Evolutionary conservation across 2,888 invertebrate genomes (phyloP).

Genomic region (Metopia argyrocephala): DNA sequence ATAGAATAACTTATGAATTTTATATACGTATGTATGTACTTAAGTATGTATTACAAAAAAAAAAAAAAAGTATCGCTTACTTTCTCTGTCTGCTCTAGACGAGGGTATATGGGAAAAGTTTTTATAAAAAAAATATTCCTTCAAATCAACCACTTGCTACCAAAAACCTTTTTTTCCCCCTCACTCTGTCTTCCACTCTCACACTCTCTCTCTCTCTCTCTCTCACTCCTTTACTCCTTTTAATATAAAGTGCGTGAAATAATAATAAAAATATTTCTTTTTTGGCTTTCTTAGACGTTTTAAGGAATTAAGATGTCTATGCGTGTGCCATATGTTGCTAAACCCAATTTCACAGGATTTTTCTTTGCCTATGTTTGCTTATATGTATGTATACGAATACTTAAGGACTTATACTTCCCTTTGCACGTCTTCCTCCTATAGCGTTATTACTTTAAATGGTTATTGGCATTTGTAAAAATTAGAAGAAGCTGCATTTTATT

Average conservation of each 20-base stretch:
- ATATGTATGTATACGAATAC: too few species aligned
- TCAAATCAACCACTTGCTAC: slow-evolving; percentile 50
- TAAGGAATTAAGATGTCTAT: slow-evolving; percentile 58
- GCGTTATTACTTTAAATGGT: slow-evolving; percentile 42
- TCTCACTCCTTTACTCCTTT: too few species aligned
- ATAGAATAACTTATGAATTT: slow-evolving; percentile 79
- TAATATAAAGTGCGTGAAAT: slow-evolving; percentile 51
- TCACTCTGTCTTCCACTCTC: too few species aligned
- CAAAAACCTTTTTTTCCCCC: too few species aligned
- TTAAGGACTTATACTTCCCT: too few species aligned
- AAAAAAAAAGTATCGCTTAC: background rate
- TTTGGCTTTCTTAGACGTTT: slow-evolving; percentile 36
- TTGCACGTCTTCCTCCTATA: too few species aligned
- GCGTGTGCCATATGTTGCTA: slow-evolving; percentile 45
- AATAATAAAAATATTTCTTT: slow-evolving; percentile 57
- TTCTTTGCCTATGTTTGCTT: background rate
- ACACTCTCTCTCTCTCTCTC: too few species aligned
- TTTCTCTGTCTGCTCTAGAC: too few species aligned
- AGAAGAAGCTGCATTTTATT: slow-evolving; percentile 59
- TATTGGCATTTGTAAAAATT: slow-evolving; percentile 50
- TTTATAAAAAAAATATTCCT: background rate
- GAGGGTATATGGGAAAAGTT: slow-evolving; percentile 30
- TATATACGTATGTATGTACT: too few species aligned
- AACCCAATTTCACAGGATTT: background rate
- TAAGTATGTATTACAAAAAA: background rate